phyloP scores from a whole-genome alignment of 1,140 invertebrate genomes.

The Trinorchestia longiramus region DNA sequence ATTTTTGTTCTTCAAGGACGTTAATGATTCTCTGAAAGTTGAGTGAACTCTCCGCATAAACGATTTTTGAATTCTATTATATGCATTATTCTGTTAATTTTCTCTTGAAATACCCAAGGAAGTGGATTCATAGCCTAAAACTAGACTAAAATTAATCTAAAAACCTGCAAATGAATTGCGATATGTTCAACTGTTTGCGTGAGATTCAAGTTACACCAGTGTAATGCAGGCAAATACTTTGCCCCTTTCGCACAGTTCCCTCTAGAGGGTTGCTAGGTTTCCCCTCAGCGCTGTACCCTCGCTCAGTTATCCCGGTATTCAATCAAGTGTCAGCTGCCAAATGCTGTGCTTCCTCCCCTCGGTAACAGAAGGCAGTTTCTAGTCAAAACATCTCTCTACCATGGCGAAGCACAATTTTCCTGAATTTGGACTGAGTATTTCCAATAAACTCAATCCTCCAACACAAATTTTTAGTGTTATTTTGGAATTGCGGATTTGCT shows the following conservation, averaged over 20 bases:
- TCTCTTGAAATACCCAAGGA: no score
- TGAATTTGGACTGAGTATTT: not conserved
- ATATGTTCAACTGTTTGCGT: not conserved
- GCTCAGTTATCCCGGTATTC: conserved; percentile 37
- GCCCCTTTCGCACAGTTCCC: conserved; percentile 13
- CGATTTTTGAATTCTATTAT: no score
- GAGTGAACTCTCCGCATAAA: no score
- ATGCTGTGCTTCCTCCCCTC: conserved; percentile 48
- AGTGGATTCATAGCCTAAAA: no score
- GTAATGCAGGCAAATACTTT: not conserved
- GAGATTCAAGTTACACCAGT: not conserved
- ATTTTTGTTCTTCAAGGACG: no score
- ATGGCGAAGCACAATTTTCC: not conserved
- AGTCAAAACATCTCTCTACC: not conserved
- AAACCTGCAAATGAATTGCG: not conserved
- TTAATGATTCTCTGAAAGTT: no score
- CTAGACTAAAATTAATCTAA: not conserved
- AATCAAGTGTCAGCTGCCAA: conserved; percentile 54
- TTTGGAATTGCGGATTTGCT: not conserved
- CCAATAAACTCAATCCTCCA: not conserved
- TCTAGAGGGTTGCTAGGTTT: conserved; percentile 10
- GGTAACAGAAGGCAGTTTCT: not conserved
- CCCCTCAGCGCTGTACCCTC: conserved; percentile 2
- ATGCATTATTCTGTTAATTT: no score
- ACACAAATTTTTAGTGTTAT: not conserved